Conservation (phyloP, 1,140 invertebrate genomes). For the Vanessa atalanta region DNA sequence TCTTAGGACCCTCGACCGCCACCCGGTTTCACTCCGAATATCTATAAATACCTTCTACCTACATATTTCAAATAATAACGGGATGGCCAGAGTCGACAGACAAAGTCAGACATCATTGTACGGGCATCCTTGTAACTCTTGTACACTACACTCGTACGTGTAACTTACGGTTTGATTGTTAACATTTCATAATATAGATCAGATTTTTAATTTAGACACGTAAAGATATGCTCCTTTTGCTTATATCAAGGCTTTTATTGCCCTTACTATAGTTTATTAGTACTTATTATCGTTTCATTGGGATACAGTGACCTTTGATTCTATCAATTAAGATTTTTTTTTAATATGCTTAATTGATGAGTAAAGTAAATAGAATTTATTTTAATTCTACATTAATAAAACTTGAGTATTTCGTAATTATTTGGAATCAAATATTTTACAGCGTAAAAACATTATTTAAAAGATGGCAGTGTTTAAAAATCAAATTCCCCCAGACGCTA, state of each 20-base stretch:
- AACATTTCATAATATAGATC: too few relatives aligned
- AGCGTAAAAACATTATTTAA: slow-evolving; percentile 20
- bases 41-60: slow-evolving; percentile 78
- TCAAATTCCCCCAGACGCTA: slow-evolving; percentile 35
- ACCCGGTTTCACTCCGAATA: slow-evolving; percentile 77
- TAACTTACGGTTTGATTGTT: neutral
- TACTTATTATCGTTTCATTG: too few relatives aligned
- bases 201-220: too few relatives aligned
- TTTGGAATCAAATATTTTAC: slow-evolving; percentile 1
- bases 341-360: too few relatives aligned
- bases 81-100: slow-evolving; percentile 47
- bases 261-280: too few relatives aligned
- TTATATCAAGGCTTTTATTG: too few relatives aligned
- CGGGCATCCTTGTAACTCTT: neutral
- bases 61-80: slow-evolving; percentile 78
- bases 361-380: too few relatives aligned
- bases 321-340: too few relatives aligned
- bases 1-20: slow-evolving; percentile 79
- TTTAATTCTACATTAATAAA: neutral
- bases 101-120: slow-evolving; percentile 46
- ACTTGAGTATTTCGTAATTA: neutral
- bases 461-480: slow-evolving; percentile 33
- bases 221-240: too few relatives aligned
- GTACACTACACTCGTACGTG: neutral
- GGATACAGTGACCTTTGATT: too few relatives aligned